Percentiles rank a stretch among this genome's conserved stretches.
Conservation (phyloP, 2,888 invertebrate genomes). For the Catocala nupta region DNA sequence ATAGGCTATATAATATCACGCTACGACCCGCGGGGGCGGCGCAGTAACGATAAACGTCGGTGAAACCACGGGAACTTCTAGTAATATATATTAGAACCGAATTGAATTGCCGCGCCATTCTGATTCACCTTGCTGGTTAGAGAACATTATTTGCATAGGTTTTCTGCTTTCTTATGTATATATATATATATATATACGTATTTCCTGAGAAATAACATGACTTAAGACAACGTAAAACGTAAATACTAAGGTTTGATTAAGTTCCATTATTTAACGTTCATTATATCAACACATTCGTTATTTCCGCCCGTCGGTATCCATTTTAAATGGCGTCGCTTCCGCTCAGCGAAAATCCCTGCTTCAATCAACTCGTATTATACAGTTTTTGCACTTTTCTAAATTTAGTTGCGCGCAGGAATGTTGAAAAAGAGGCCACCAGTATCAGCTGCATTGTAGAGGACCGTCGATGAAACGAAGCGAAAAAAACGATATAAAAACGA, state of each 20-base stretch:
- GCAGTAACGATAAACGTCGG: no score
- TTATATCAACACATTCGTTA: conserved; percentile 44
- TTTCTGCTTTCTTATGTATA: no score
- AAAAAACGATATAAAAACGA: conserved; percentile 42
- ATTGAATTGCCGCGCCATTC: no score
- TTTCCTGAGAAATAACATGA: no score
- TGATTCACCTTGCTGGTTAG: no score
- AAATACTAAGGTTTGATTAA: conserved; percentile 1
- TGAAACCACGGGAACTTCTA: no score
- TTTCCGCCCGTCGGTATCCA: conserved; percentile 47
- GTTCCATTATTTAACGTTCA: conserved; percentile 21
- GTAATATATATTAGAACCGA: no score
- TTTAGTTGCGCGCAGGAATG: conserved; percentile 54
- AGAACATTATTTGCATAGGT: no score
- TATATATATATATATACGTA: no score
- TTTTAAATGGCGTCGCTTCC: conserved; percentile 48
- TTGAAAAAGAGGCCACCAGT: conserved; percentile 36
- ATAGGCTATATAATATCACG: no score
- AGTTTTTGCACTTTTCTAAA: conserved; percentile 53
- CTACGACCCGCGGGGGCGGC: no score
- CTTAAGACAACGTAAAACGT: conserved; percentile 1
- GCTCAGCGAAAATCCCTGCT: conserved; percentile 33
- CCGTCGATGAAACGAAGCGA: conserved; percentile 19
- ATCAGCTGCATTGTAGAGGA: conserved; percentile 43
- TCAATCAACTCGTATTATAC: conserved; percentile 45